A percentile compares a stretch with the other conserved stretches of the same genome.
These are phyloP conservation scores for Sprattus sprattus DNA, from an alignment of 2,113 vertebrate genomes.

Conservation along the genomic window DNA sequence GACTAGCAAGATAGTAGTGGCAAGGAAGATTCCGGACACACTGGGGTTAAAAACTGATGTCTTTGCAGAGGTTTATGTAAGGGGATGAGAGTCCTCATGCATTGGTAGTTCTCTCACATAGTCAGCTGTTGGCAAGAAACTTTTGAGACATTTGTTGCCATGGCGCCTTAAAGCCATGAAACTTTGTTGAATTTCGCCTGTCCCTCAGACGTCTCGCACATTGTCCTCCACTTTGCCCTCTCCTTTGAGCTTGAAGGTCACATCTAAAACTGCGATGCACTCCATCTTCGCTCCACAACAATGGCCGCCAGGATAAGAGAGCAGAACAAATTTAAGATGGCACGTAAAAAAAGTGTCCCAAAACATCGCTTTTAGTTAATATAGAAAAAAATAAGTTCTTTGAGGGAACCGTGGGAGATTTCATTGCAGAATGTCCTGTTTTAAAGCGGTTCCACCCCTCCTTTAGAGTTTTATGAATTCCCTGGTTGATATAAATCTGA, in stretches of 20 bases:
- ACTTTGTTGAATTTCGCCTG: slow-evolving; percentile 6
- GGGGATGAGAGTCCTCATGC: neutral
- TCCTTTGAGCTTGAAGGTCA: neutral
- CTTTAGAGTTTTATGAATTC: slow-evolving; percentile 8
- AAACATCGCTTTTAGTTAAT: neutral
- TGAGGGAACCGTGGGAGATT: neutral
- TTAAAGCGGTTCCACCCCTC: slow-evolving; percentile 19
- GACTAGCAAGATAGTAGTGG: neutral
- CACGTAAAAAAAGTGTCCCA: neutral
- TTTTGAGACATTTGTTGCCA: slow-evolving; percentile 30
- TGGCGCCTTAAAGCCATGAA: slow-evolving; percentile 4
- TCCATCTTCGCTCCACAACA: neutral
- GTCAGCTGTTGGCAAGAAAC: slow-evolving; percentile 15
- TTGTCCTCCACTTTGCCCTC: neutral
- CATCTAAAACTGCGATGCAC: neutral
- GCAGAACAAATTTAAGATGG: slow-evolving; percentile 8
- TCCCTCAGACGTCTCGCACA: neutral
- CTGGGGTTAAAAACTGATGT: neutral
- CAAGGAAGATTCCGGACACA: neutral
- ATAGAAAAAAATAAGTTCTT: neutral
- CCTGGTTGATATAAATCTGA: neutral
- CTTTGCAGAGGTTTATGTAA: neutral
- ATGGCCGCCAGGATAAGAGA: neutral
- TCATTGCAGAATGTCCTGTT: slow-evolving; percentile 8
- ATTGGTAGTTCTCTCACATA: slow-evolving; percentile 21